Conservation (phyloP, 1,140 invertebrate species). For the Thalassaphorura encarpata region DNA sequence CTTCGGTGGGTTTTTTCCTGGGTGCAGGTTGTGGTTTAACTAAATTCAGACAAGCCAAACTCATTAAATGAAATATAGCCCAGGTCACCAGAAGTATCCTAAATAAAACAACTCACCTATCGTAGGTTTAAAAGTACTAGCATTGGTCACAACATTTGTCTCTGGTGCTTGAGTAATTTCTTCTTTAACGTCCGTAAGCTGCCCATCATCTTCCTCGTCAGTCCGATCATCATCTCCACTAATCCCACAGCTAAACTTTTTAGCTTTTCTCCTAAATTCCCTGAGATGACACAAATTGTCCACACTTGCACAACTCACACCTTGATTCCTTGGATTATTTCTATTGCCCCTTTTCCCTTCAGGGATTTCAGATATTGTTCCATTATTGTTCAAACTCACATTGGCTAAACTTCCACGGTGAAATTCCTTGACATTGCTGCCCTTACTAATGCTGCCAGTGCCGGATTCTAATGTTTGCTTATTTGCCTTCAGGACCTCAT, state of each 20-base stretch:
- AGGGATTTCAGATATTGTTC: background rate
- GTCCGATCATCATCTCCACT: conserved; percentile 11
- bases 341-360: background rate
- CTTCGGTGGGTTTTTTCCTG: conserved; percentile 4
- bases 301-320: conserved; percentile 18
- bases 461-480: background rate
- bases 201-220: conserved; percentile 6
- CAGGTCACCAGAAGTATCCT: too few species aligned
- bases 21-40: conserved; percentile 17
- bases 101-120: too few species aligned
- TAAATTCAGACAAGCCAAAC: background rate
- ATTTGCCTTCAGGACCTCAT: background rate
- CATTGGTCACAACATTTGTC: background rate
- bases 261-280: conserved; percentile 13
- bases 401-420: conserved; percentile 15
- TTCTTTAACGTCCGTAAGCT: background rate
- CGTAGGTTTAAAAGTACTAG: background rate
- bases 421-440: background rate
- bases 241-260: conserved; percentile 17
- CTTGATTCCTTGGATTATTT: conserved; percentile 4
- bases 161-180: background rate
- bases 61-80: too few species aligned
- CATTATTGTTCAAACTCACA: conserved; percentile 6
- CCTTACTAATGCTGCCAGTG: background rate
- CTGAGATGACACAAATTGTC: conserved; percentile 26